Evolutionary conservation across 2,113 vertebrate genomes (phyloP).

Genomic region (Dendropsophus ebraccatus): DNA sequence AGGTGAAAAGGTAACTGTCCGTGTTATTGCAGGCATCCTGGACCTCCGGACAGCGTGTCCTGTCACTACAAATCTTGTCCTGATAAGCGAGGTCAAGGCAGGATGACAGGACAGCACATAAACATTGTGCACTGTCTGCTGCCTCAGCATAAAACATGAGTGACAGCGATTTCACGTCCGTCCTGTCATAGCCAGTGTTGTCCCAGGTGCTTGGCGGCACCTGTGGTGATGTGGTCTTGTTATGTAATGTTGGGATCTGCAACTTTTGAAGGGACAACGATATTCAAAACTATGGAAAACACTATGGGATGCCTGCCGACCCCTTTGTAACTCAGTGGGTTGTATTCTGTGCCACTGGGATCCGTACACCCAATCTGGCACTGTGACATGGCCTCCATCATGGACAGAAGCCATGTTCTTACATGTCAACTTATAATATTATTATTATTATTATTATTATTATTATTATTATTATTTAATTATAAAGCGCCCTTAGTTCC

Average conservation of each 20-base stretch:
- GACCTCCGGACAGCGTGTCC: conserved; percentile 33
- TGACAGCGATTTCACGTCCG: neutral
- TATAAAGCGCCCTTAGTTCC: too few species aligned
- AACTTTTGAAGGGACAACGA: neutral
- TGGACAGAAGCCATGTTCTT: neutral
- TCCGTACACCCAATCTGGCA: neutral
- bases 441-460: too few species aligned
- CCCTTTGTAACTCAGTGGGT: neutral
- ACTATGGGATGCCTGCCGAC: too few species aligned
- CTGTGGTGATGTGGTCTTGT: neutral
- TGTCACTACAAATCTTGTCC: conserved; percentile 6
- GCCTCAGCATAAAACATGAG: conserved; percentile 22
- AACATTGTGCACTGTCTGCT: neutral
- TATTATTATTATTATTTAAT: too few species aligned
- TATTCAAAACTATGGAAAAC: too few species aligned
- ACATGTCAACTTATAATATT: too few species aligned
- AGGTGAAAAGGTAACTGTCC: neutral
- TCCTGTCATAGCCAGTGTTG: neutral
- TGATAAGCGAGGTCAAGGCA: conserved; percentile 50
- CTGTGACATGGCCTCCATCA: neutral
- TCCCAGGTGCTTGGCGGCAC: neutral
- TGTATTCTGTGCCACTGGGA: neutral
- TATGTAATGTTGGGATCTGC: neutral
- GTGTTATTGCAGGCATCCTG: neutral
- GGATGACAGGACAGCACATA: conserved; percentile 9